Conservation (phyloP, 2,113 vertebrate species). For the Limnothrissa miodon region DNA sequence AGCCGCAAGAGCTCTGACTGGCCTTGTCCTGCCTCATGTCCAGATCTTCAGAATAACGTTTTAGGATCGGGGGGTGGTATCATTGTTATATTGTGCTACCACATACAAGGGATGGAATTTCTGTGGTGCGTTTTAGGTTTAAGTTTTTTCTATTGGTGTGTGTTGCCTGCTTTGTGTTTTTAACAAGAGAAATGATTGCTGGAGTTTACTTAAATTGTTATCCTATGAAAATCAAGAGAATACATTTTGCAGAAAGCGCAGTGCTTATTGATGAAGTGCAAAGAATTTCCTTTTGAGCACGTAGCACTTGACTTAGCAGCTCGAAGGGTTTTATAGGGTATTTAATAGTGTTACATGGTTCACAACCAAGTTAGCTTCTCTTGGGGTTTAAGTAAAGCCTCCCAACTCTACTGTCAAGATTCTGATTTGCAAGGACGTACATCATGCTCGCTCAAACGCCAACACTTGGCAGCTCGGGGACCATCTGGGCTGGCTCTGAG, state of each 20-base stretch:
- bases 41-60: neutral
- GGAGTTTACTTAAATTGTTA: neutral
- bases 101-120: neutral
- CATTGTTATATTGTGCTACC: neutral
- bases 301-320: neutral
- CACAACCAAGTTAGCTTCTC: neutral
- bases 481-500: constrained; percentile 16
- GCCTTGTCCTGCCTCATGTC: neutral
- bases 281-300: neutral
- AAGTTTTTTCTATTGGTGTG: neutral
- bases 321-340: neutral
- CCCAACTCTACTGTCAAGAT: neutral
- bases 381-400: neutral
- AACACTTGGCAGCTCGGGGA: constrained; percentile 1
- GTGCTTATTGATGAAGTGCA: neutral
- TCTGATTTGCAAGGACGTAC: neutral
- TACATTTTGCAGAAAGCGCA: neutral
- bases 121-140: neutral
- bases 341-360: neutral
- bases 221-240: neutral
- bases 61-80: neutral
- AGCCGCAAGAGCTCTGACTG: neutral
- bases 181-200: neutral
- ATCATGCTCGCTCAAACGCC: neutral
- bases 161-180: neutral